Conservation (phyloP, 2,113 vertebrate genomes). For the Myrmecobius fasciatus region DNA sequence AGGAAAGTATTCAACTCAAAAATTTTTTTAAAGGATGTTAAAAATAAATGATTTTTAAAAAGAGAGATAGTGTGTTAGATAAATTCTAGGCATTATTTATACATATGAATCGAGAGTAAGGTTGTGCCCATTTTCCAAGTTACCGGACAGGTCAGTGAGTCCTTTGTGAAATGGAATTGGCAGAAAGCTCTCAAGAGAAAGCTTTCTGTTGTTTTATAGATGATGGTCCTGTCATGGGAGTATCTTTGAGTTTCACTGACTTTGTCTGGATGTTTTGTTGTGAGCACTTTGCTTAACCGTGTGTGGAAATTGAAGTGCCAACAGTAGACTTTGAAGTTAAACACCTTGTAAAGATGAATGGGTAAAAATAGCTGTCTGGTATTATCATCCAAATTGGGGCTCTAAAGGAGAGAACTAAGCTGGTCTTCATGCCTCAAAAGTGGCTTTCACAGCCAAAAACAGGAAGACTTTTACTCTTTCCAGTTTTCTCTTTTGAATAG, state of each 20-base stretch:
- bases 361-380: background rate
- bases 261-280: conserved; percentile 57
- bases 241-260: conserved; percentile 67
- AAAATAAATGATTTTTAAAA: background rate
- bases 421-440: conserved; percentile 38
- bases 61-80: background rate
- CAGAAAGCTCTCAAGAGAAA: conserved; percentile 56
- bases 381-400: conserved; percentile 7
- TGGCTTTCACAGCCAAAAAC: conserved; percentile 37
- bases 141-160: conserved; percentile 33
- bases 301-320: conserved; percentile 66
- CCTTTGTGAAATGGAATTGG: conserved; percentile 34
- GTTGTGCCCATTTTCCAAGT: conserved; percentile 40
- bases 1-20: background rate
- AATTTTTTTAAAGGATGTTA: background rate
- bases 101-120: background rate
- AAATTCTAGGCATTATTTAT: background rate
- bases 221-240: conserved; percentile 32
- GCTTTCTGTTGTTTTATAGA: conserved; percentile 49
- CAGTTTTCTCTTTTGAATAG: background rate
- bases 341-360: conserved; percentile 65
- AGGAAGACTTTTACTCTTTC: background rate
- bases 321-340: conserved; percentile 52
- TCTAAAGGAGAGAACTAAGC: conserved; percentile 15
- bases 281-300: conserved; percentile 65